A percentile compares a stretch with the other conserved stretches of the same genome.
phyloP scores from a whole-genome alignment of 1,140 invertebrate genomes.

The Sesamia nonagrioides region DNA sequence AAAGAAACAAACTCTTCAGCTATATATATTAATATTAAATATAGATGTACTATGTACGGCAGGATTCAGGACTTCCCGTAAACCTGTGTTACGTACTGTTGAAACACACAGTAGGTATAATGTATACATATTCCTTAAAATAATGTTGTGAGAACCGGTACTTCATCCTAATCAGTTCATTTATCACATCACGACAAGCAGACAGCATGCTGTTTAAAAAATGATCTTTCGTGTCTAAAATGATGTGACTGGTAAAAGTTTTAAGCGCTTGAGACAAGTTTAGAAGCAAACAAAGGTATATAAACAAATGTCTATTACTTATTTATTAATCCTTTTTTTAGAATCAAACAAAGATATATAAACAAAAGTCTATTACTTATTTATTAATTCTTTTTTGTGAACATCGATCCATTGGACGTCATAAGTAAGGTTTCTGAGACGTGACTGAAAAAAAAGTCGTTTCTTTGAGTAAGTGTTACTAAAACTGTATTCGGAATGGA shows the following conservation, averaged over 20 bases:
- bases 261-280: not conserved
- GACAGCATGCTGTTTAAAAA: conserved; percentile 29
- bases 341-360: not conserved
- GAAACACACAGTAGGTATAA: not conserved
- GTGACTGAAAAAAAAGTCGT: no score
- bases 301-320: not conserved
- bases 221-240: conserved; percentile 23
- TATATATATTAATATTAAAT: no score
- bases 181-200: conserved; percentile 21
- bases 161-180: conserved; percentile 28
- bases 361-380: not conserved
- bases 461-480: no score
- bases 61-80: conserved; percentile 10
- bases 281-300: not conserved
- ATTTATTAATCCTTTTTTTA: no score
- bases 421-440: no score
- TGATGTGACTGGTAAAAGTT: conserved; percentile 1
- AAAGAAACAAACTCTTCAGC: no score
- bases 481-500: no score
- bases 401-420: not conserved
- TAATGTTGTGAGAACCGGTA: conserved; percentile 31
- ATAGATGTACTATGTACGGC: no score
- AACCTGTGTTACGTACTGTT: not conserved
- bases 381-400: not conserved
- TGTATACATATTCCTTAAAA: conserved; percentile 10